These are phyloP conservation scores for Dromas ardeola DNA, from an alignment of 2,113 vertebrate species.

Conservation along the genomic window DNA sequence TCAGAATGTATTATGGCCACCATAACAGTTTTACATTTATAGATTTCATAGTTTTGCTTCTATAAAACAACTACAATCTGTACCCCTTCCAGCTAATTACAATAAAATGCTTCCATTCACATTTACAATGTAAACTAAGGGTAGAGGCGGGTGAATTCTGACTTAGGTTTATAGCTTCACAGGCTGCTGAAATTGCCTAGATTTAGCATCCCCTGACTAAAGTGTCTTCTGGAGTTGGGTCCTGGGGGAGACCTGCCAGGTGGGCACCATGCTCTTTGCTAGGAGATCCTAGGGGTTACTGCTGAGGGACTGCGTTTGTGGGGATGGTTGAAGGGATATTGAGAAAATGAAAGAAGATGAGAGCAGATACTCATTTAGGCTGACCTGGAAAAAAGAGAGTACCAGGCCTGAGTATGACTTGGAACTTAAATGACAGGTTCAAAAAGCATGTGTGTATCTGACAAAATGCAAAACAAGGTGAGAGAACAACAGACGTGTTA, in stretches of 20 bases:
- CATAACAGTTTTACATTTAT: slow-evolving; percentile 58
- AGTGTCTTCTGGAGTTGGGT: neutral
- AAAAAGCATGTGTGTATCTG: neutral
- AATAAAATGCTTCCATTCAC: slow-evolving; percentile 59
- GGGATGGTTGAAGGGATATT: neutral
- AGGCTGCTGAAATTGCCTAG: neutral
- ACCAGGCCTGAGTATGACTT: neutral
- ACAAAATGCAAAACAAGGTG: neutral
- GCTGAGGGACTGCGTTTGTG: neutral
- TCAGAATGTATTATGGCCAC: neutral
- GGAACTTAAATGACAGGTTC: neutral
- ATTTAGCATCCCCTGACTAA: neutral
- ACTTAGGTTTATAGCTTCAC: neutral
- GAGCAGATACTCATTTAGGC: neutral
- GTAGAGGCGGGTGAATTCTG: neutral
- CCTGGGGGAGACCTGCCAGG: neutral
- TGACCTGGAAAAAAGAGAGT: neutral
- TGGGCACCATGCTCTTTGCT: neutral
- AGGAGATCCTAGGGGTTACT: neutral
- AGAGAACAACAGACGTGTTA: neutral
- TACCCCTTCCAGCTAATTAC: slow-evolving; percentile 42
- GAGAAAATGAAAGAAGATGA: neutral
- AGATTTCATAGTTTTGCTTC: slow-evolving; percentile 62
- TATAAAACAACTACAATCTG: slow-evolving; percentile 62
- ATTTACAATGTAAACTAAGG: slow-evolving; percentile 27